A percentile compares a stretch with the other conserved stretches of the same genome.
phyloP scores from a whole-genome alignment of 92 coral and sea anemone genomes.

The Desmophyllum pertusum region DNA sequence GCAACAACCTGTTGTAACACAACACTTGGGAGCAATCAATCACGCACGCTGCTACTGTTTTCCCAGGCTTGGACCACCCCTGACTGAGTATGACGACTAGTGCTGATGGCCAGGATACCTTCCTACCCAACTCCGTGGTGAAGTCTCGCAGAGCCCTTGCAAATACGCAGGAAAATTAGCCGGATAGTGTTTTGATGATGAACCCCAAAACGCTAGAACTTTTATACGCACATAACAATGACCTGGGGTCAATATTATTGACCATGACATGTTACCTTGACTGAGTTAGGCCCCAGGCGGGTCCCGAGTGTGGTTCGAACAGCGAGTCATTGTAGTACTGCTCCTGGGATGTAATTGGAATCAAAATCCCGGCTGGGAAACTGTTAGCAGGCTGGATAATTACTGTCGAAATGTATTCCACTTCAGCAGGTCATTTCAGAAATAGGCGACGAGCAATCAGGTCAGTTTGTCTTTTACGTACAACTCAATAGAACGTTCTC shows the following conservation, averaged over 20 bases:
- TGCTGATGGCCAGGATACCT: background rate
- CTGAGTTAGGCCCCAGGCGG: background rate
- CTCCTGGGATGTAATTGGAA: background rate
- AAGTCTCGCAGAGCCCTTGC: background rate
- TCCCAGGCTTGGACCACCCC: background rate
- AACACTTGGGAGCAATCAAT: conserved; percentile 15
- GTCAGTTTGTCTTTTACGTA: no score
- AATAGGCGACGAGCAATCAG: background rate
- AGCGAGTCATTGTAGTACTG: background rate
- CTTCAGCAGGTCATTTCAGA: background rate
- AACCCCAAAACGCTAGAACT: background rate
- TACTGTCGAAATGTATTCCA: background rate
- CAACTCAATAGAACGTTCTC: no score
- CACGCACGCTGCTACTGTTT: background rate
- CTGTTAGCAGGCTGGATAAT: background rate
- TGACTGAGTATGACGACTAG: no score
- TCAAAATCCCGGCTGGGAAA: background rate
- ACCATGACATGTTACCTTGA: conserved; percentile 36
- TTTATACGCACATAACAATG: conserved; percentile 30
- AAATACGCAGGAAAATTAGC: conserved; percentile 27
- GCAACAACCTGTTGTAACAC: conserved; percentile 44
- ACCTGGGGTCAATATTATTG: conserved; percentile 41
- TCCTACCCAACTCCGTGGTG: conserved; percentile 3
- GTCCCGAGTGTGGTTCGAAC: background rate
- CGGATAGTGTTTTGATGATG: background rate